A percentile compares a stretch with the other conserved stretches of the same genome.
phyloP scores from a whole-genome alignment of 2,113 vertebrate species.

The Podilymbus podiceps region DNA sequence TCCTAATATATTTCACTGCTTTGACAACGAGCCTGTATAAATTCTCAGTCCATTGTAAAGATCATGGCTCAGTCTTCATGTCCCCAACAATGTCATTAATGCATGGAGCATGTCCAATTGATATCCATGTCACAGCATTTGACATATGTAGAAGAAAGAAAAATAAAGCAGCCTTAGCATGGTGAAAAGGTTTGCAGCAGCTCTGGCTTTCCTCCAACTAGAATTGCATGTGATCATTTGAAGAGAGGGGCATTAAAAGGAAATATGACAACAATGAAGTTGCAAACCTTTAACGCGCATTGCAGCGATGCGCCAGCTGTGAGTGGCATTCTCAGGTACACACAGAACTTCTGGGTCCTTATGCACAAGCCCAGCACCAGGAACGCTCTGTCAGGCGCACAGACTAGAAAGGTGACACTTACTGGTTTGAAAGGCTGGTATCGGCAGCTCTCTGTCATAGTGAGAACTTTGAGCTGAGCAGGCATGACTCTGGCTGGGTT shows the following conservation, averaged over 20 bases:
- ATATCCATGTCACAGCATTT: background rate
- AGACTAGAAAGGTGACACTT: slow-evolving; percentile 1
- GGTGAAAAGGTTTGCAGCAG: background rate
- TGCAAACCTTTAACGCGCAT: background rate
- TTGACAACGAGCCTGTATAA: background rate
- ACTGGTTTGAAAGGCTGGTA: slow-evolving; percentile 99
- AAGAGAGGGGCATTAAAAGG: background rate
- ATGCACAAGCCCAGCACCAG: background rate
- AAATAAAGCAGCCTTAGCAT: background rate
- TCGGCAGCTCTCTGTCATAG: slow-evolving; percentile 91
- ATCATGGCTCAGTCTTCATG: background rate
- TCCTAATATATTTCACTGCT: background rate
- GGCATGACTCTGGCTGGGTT: slow-evolving; percentile 97
- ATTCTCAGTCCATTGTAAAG: background rate
- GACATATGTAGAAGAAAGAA: background rate
- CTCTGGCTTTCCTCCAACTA: background rate
- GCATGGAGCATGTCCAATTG: background rate
- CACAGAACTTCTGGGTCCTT: background rate
- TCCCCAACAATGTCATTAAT: background rate
- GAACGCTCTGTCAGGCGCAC: background rate
- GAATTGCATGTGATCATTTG: background rate
- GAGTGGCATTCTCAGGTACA: background rate
- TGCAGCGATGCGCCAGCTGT: background rate
- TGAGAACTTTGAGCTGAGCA: slow-evolving; percentile 96
- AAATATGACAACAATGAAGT: background rate